Evolutionary conservation across 2,797 vertebrate species (phyloP), one percentile per base, ranked within the genome.

Genomic region (Argyrosomus regius): DNA sequence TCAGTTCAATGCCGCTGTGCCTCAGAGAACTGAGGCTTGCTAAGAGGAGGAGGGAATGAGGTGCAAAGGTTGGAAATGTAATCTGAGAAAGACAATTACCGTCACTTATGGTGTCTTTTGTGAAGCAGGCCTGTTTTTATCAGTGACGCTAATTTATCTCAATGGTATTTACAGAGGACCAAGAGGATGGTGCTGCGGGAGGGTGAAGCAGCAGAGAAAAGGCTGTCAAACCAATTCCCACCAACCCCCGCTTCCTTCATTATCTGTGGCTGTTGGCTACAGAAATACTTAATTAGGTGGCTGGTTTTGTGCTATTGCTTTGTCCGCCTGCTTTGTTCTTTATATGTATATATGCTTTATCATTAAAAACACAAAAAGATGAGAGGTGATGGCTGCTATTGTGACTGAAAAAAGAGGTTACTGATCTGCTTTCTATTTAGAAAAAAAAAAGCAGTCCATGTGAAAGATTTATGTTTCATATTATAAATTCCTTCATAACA

Each of bases 21-120:
- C 77, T 61, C 69, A 56, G 56, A 82, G 69, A 78, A 74, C n/a
- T n/a, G 69, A 75, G 35, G 56, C 28, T 59, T 10, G 20, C 66
- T n/a, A 18, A 82, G 64, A 61, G 77, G 75, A 63, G 78, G 61
- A 66, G 71, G 87, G 90, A 92, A 91, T 39, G 77, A 31, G 92
- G 91, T 90, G 81, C 88, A 87, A 90, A 94, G 95, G 94, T 94
- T 94, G 92, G 93, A 96, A 96, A 96, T 92, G 93, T 93, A 95
- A 96, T 90, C 89, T 91, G 91, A 94, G 91, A 95, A 92, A 95
- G 93, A 91, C 93, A 96, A 96, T 96, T 95, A 96, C 87, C 84
- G 73, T 86, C 90, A 92, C 90, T 94, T 95, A 90, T 79, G 87
- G 82, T 78, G 89, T 72, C 89, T 94, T 85, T 93, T 92, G 92